Conservation (phyloP, 2,113 vertebrate species). For the Lamprologus tigripictilis region DNA sequence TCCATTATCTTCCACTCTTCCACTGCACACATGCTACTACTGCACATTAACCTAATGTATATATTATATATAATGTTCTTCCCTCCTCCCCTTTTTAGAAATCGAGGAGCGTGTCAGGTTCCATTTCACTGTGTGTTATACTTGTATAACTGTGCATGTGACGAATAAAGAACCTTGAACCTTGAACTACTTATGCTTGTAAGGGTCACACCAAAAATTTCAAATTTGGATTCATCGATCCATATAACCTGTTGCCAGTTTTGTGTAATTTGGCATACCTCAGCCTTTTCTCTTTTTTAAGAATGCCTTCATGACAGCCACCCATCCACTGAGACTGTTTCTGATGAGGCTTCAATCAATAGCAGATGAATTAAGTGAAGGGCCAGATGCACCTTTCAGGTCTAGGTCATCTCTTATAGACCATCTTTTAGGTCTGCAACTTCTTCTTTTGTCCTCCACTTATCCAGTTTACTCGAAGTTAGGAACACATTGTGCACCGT, state of each 20-base stretch:
- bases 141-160: background rate
- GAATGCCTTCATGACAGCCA: background rate
- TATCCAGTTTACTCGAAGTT: background rate
- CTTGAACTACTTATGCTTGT: background rate
- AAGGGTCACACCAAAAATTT: background rate
- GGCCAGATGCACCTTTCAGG: background rate
- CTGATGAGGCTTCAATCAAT: background rate
- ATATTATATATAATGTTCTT: background rate
- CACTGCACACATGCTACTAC: background rate
- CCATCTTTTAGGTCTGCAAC: background rate
- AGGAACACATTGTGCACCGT: background rate
- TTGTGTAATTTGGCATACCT: background rate
- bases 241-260: background rate
- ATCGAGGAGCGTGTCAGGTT: background rate
- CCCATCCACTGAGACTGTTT: background rate
- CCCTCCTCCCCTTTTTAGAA: background rate
- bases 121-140: background rate
- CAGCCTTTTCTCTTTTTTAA: background rate
- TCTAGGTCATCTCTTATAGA: background rate
- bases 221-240: background rate
- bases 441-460: background rate
- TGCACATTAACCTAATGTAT: background rate
- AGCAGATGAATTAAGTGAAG: background rate
- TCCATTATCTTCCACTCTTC: background rate
- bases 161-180: background rate